phyloP scores from a whole-genome alignment of 2,888 invertebrate genomes.

The Drosophila pseudotakahashii region DNA sequence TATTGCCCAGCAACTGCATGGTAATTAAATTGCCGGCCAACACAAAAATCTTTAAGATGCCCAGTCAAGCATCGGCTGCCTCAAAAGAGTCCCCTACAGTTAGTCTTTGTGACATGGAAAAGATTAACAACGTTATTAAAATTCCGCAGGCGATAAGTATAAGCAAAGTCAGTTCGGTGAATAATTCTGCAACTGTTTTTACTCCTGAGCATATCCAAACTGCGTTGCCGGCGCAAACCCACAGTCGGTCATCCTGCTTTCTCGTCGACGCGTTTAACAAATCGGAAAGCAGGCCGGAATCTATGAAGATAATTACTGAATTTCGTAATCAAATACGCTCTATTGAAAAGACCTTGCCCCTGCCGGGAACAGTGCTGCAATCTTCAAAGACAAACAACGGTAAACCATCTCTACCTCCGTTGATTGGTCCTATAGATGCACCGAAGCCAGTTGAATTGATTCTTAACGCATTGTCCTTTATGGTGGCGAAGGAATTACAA shows the following conservation, averaged over 20 bases:
- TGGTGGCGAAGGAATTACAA: conserved; percentile 46
- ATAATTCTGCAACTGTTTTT: neutral
- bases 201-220: neutral
- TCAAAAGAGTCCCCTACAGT: neutral
- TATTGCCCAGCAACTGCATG: conserved; percentile 60
- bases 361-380: conserved; percentile 63
- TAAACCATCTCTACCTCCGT: neutral
- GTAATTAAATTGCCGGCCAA: conserved; percentile 58
- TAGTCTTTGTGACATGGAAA: neutral
- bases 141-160: conserved; percentile 20
- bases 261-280: conserved; percentile 43
- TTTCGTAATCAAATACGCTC: conserved; percentile 70
- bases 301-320: conserved; percentile 68
- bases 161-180: neutral
- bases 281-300: conserved; percentile 71
- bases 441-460: conserved; percentile 20
- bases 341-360: conserved; percentile 56
- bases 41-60: conserved; percentile 57
- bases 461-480: conserved; percentile 10
- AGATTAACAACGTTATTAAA: neutral
- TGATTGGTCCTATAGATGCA: neutral
- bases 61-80: neutral
- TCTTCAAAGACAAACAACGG: conserved; percentile 4
- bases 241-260: conserved; percentile 44
- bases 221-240: neutral